Percentiles rank a stretch among this genome's conserved stretches.
Evolutionary conservation across 2,888 invertebrate genomes (phyloP).

Genomic region (Ceriagrion tenellum): DNA sequence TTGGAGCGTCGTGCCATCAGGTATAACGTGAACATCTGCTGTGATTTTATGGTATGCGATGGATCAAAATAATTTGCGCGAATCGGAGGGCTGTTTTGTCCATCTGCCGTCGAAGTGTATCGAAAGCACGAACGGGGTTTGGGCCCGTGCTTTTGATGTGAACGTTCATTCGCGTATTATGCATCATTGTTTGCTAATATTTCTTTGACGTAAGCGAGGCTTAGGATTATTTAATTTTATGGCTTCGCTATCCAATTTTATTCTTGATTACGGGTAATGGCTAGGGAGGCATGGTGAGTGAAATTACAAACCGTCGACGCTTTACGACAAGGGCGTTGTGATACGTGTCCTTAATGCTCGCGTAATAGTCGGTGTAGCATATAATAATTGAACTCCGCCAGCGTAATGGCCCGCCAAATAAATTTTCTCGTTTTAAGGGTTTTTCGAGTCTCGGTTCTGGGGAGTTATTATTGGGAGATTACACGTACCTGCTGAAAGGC

Average conservation of each 20-base stretch:
- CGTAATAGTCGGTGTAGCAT: slow-evolving; percentile 54
- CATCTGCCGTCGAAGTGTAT: slow-evolving; percentile 49
- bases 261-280: slow-evolving; percentile 64
- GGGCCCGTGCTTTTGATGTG: slow-evolving; percentile 39
- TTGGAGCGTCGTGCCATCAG: slow-evolving; percentile 38
- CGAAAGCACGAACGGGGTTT: slow-evolving; percentile 39
- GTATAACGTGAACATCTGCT: slow-evolving; percentile 52
- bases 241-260: slow-evolving; percentile 63
- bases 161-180: slow-evolving; percentile 49
- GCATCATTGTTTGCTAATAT: slow-evolving; percentile 67
- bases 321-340: slow-evolving; percentile 58
- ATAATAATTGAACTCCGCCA: slow-evolving; percentile 62
- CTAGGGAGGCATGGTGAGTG: slow-evolving; percentile 51
- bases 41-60: slow-evolving; percentile 62
- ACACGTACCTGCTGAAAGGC: slow-evolving; percentile 19
- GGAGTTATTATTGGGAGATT: slow-evolving; percentile 15
- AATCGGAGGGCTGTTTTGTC: slow-evolving; percentile 15
- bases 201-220: slow-evolving; percentile 53
- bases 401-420: slow-evolving; percentile 44
- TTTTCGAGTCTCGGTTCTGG: slow-evolving; percentile 4
- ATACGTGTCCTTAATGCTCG: slow-evolving; percentile 35
- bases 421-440: slow-evolving; percentile 44
- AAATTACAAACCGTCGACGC: slow-evolving; percentile 48
- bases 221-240: slow-evolving; percentile 56
- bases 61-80: slow-evolving; percentile 61